Evolutionary conservation across 1,140 invertebrate species (phyloP), one percentile per base, ranked within the genome.

Genomic region (Doryteuthis pealeii): DNA sequence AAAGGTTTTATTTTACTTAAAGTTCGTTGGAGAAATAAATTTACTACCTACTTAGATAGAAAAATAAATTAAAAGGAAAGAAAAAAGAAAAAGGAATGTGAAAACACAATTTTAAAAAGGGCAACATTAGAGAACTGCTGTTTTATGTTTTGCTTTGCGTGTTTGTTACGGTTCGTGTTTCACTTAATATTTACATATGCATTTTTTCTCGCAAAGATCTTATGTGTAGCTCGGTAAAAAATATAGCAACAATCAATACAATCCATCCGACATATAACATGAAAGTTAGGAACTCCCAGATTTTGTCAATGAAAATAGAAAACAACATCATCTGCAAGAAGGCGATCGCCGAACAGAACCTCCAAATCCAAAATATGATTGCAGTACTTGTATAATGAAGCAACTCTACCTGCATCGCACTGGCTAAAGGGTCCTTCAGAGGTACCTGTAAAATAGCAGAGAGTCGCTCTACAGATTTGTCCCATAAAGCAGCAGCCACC

Each of bases 341-440:
- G 35, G 93, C 92, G 82, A 95, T 94, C 0, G 93, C 92, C 83
- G 95, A 94, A 0, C 93, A 89, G 0, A 94, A 85, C 74, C 93
- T 90, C 94, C 94, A 96, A 58, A 93, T 82, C 83, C 91, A 92
- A 0, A 93, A 90, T 0, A 94, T 89, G 6, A 91, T 87, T 87
- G 93, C 94, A 79, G 94, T 94, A 32, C 91, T 90, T 0, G 90
- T 89, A 2, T 92, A 92, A 68, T 90, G 85, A 70, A 91, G 82
- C 8, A 89, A 82, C 68, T 85, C 76, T 22, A 86, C 81, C 77
- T 92, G 92, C 74, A 89, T 86, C 26, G 85, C 79, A 74, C 85
- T 75, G 28, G 2, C 22, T 1, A 18, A 0, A 28, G 54, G 22
- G 26, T 71, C 70, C n/a, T 31, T 35, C 1, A 49, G 10, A 1